Base-by-base conservation (phyloP, 2,113 vertebrate genomes). In the Morone saxatilis region DNA sequence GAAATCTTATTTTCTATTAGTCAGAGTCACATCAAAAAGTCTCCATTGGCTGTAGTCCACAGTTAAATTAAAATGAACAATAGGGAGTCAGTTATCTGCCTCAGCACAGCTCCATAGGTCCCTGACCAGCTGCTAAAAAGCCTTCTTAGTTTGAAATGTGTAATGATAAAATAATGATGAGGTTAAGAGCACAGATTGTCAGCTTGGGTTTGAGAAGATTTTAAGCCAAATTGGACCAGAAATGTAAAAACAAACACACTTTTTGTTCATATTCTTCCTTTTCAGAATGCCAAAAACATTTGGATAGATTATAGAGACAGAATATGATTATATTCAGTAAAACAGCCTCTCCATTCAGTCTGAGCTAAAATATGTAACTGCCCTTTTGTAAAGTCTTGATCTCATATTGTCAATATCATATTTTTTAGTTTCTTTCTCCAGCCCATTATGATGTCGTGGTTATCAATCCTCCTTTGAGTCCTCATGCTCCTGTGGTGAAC, bases 61-160 rank as follows among this genome's bases (percentile, higher is more conserved):
- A 53, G 54, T 31, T 8, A 62, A 78, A 80, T 90, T 31, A 51
- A 71, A 81, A 83, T 22, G 10, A 71, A 80, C 60, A 62, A 60
- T 11, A 62, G 36, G 67, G 36, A 83, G 66, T 19, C n/a, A 8
- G 25, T 25, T 31, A 20, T 50, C 57, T 54, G 43, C 38, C 31
- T 71, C 65, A 40, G 50, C 60, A 43, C 59, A 45, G 77, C 60
- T 68, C 48, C 56, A n/a, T 7, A 56, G 67, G 48, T 65, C 45
- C 53, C 76, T 40, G 17, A 17, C 74, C 75, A 72, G 75, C 71
- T 72, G 67, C 72, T 71, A 59, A 53, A 57, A 20, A 61, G 31
- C 71, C 6, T 22, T 69, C 5, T 45, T 57, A 20, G 63, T 71
- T 41, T 69, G 25, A 67, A 54, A 73, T 47, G 12, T 69, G 16